Evolutionary conservation across 1,140 invertebrate species (phyloP).

Genomic region (Platorchestia sp.): DNA sequence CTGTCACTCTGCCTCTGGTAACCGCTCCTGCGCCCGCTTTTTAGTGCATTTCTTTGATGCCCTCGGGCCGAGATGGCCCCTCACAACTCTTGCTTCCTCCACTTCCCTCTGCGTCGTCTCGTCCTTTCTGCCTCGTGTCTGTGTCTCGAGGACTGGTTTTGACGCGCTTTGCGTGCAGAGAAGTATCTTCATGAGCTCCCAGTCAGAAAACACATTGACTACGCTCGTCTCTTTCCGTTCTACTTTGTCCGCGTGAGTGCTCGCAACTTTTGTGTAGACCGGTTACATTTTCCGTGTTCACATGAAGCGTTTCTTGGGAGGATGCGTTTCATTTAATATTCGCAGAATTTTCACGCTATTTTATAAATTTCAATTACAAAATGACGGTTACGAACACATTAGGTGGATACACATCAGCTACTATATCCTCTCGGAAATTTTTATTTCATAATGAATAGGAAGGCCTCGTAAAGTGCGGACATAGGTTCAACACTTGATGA

Average conservation of each 20-base stretch:
- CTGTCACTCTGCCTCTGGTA: slow-evolving; percentile 54
- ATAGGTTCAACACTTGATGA: too few species aligned
- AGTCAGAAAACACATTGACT: background rate
- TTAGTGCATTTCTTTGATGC: slow-evolving; percentile 40
- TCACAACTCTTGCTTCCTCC: background rate
- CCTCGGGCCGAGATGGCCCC: slow-evolving; percentile 6
- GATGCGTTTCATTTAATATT: background rate
- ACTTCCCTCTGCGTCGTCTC: background rate
- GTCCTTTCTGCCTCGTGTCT: background rate
- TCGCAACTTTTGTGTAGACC: background rate
- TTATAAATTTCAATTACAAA: too few species aligned
- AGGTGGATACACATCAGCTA: too few species aligned
- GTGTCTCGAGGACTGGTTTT: background rate
- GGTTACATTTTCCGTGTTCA: background rate
- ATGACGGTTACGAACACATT: too few species aligned
- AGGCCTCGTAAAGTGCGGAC: too few species aligned
- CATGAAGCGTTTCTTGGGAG: background rate
- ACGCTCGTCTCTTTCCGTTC: background rate
- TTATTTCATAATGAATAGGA: too few species aligned
- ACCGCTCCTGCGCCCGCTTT: slow-evolving; percentile 25
- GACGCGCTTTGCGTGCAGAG: background rate
- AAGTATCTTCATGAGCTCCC: background rate
- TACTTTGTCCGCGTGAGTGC: background rate
- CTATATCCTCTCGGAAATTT: too few species aligned
- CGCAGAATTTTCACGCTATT: background rate